phyloP scores from a whole-genome alignment of 2,797 vertebrate genomes.

The Danio albolineatus region DNA sequence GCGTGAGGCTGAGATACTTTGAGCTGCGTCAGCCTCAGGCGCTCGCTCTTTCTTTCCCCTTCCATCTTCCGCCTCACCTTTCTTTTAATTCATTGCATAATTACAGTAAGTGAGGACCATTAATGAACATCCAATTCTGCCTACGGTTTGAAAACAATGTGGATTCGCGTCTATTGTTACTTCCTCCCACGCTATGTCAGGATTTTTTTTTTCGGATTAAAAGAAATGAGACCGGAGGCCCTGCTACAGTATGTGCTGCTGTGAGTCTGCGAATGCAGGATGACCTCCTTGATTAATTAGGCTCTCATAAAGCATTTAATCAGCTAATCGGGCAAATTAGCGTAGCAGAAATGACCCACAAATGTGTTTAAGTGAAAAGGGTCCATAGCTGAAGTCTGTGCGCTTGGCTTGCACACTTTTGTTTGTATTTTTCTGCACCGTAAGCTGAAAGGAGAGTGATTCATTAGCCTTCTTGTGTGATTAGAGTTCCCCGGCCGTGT shows the following conservation, averaged over 20 bases:
- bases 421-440: slow-evolving; percentile 30
- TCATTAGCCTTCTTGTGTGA: slow-evolving; percentile 60
- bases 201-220: slow-evolving; percentile 10
- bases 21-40: slow-evolving; percentile 20
- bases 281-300: slow-evolving; percentile 37
- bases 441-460: slow-evolving; percentile 55
- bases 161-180: slow-evolving; percentile 31
- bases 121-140: slow-evolving; percentile 46
- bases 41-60: slow-evolving; percentile 3
- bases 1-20: slow-evolving; percentile 14
- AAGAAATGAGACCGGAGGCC: slow-evolving; percentile 19
- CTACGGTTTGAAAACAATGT: slow-evolving; percentile 44
- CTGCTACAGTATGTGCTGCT: not conserved
- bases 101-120: slow-evolving; percentile 42
- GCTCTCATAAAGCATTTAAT: slow-evolving; percentile 29
- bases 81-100: slow-evolving; percentile 41
- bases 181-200: slow-evolving; percentile 18
- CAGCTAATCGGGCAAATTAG: slow-evolving; percentile 26
- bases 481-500: slow-evolving; percentile 61
- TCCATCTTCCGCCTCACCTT: slow-evolving; percentile 15
- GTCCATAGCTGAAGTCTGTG: not conserved
- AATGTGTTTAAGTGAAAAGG: slow-evolving; percentile 25
- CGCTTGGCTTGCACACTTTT: not conserved
- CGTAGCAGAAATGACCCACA: slow-evolving; percentile 13
- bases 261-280: slow-evolving; percentile 10